Percentiles rank a stretch among this genome's conserved stretches.
These are phyloP conservation scores for Thalassoma bifasciatum DNA, from an alignment of 2,113 vertebrate genomes.

Conservation along the genomic window DNA sequence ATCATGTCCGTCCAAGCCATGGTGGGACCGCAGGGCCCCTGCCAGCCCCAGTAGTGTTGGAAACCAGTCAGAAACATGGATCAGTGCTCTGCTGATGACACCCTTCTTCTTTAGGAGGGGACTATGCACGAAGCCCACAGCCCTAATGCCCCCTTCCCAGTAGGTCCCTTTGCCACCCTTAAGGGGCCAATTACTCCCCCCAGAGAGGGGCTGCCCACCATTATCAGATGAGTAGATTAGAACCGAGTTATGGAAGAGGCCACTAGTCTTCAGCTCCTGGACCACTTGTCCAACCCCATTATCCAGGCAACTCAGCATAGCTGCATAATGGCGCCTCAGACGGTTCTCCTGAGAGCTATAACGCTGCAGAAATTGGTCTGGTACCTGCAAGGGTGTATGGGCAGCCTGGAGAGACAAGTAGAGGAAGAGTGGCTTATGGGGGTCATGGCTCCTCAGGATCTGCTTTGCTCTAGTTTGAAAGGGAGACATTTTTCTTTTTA, in stretches of 20 bases:
- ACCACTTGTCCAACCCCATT: slow-evolving; percentile 89
- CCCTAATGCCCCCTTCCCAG: slow-evolving; percentile 93
- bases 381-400: slow-evolving; percentile 91
- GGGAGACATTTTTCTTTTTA: slow-evolving; percentile 9
- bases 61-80: slow-evolving; percentile 96
- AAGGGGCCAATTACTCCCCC: slow-evolving; percentile 94
- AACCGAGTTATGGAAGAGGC: slow-evolving; percentile 89
- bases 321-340: slow-evolving; percentile 87
- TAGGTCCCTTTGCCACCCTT: slow-evolving; percentile 95
- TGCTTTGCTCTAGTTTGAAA: slow-evolving; percentile 83
- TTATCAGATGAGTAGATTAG: slow-evolving; percentile 95
- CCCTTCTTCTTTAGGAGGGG: slow-evolving; percentile 89
- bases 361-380: slow-evolving; percentile 86
- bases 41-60: slow-evolving; percentile 90
- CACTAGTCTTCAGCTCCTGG: slow-evolving; percentile 83
- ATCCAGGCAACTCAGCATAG: slow-evolving; percentile 95
- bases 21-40: slow-evolving; percentile 81
- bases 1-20: slow-evolving; percentile 88
- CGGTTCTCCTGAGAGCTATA: slow-evolving; percentile 88
- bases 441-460: slow-evolving; percentile 87
- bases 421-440: slow-evolving; percentile 88
- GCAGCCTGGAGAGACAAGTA: slow-evolving; percentile 93
- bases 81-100: slow-evolving; percentile 86
- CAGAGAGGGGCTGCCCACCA: slow-evolving; percentile 89
- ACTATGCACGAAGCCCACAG: slow-evolving; percentile 94